Percentiles rank a stretch among this genome's conserved stretches.
Conservation (phyloP, 2,797 vertebrate species). For the Allochrocebus solatus region DNA sequence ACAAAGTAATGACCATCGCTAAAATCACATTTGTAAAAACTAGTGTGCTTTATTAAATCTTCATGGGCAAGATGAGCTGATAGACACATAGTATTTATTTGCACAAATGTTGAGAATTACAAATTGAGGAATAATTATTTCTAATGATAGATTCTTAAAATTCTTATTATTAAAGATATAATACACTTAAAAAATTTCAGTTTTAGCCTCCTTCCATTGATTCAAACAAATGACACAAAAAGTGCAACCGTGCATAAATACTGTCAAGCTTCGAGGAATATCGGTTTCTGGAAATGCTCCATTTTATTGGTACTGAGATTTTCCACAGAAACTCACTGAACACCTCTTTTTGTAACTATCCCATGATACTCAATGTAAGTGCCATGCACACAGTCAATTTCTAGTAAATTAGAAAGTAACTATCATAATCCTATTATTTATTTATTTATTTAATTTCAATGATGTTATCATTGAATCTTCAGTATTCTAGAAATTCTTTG, state of each 20-base stretch:
- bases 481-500: background rate
- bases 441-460: constrained; percentile 17
- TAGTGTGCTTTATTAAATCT: constrained; percentile 12
- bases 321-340: constrained; percentile 27
- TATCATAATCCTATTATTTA: background rate
- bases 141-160: constrained; percentile 49
- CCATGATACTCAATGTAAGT: background rate
- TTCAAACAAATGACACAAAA: constrained; percentile 12
- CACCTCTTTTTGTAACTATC: constrained; percentile 5
- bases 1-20: constrained; percentile 49
- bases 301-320: background rate
- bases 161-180: constrained; percentile 56
- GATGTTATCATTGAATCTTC: background rate
- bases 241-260: background rate
- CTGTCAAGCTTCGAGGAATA: background rate
- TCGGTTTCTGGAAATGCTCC: constrained; percentile 11
- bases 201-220: background rate
- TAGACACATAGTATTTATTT: constrained; percentile 32
- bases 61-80: background rate
- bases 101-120: constrained; percentile 47
- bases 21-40: constrained; percentile 50
- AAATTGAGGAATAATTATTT: constrained; percentile 25
- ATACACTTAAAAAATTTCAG: constrained; percentile 31
- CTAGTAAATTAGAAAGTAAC: background rate
- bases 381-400: background rate